Percentiles rank a stretch among this genome's conserved stretches.
Evolutionary conservation across 2,797 vertebrate species (phyloP).

Genomic region (Capromys pilorides): DNA sequence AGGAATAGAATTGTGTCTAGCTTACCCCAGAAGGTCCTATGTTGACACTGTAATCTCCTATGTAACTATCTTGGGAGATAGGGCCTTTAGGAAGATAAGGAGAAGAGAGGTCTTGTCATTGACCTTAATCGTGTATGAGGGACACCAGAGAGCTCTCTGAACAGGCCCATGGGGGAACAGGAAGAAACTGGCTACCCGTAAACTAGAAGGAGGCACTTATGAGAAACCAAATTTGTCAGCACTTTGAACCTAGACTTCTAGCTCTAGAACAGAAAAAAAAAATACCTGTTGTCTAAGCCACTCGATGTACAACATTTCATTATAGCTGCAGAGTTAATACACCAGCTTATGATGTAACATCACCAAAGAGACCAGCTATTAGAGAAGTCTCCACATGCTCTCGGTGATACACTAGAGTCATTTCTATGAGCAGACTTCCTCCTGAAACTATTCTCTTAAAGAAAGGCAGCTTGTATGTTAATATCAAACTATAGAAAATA

Average conservation of each 20-base stretch:
- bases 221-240: not conserved
- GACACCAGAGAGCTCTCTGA: not conserved
- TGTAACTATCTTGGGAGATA: not conserved
- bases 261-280: not conserved
- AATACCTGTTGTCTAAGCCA: conserved; percentile 21
- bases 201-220: not conserved
- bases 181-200: not conserved
- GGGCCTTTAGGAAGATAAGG: not conserved
- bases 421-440: conserved; percentile 23
- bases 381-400: not conserved
- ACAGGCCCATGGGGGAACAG: not conserved
- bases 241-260: conserved; percentile 3
- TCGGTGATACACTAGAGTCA: not conserved
- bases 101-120: not conserved
- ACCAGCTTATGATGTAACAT: not conserved
- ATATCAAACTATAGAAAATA: not conserved
- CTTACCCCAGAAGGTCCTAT: not conserved
- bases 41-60: not conserved
- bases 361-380: not conserved
- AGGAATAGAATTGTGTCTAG: not conserved
- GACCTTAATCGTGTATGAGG: not conserved
- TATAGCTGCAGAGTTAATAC: not conserved
- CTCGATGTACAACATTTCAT: not conserved
- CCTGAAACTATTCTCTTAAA: not conserved
- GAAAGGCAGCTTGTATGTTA: conserved; percentile 9